Base-by-base conservation (phyloP, 2,797 vertebrate genomes). In the Lepilemur septentrionalis region DNA sequence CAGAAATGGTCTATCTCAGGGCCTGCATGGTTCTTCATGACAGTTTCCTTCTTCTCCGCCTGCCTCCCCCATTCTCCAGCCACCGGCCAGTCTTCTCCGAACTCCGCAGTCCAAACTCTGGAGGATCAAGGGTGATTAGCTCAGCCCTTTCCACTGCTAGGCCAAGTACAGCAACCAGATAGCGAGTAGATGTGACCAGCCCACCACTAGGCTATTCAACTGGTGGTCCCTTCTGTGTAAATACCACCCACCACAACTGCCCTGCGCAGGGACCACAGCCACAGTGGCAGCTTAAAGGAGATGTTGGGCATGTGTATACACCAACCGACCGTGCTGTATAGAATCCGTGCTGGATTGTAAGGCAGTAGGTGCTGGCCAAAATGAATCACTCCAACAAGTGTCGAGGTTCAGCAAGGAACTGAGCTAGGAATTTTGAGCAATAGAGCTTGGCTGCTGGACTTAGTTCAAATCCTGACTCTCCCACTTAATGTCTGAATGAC, bases 211-310 rank as follows among this genome's bases (percentile, higher is more conserved):
- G 20, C 4, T 32, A 20, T 8, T 28, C 14, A 14, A 14, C 38
- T 48, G 41, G 35, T 18, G 25, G 22, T 28, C 78, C 32, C 15
- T 15, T 69, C n/a, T 10, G 5, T 32, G 5, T 32, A 75, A 52
- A 63, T 25, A 70, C 38, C 8, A 41, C 18, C 76, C 63, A 22
- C 30, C 10, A 15, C 48, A 35, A 10, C 2, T 35, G 22, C 73
- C 46, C 55, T 18, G 3, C 35, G 4, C 35, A 12, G 35, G 8
- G 32, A 18, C n/a, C 28, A 13, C 0, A 1, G 9, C 9, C 2
- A 4, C 12, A 23, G 61, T 3, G 7, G 23, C 55, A 13, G 57
- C 14, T 28, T 63, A 41, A 30, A 65, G 28, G 41, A 85, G 57
- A 46, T 28, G 4, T 0, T 8, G 15, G 63, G 23, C 7, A 3